phyloP scores from a whole-genome alignment of 2,888 invertebrate genomes.

The Aquatica leii region DNA sequence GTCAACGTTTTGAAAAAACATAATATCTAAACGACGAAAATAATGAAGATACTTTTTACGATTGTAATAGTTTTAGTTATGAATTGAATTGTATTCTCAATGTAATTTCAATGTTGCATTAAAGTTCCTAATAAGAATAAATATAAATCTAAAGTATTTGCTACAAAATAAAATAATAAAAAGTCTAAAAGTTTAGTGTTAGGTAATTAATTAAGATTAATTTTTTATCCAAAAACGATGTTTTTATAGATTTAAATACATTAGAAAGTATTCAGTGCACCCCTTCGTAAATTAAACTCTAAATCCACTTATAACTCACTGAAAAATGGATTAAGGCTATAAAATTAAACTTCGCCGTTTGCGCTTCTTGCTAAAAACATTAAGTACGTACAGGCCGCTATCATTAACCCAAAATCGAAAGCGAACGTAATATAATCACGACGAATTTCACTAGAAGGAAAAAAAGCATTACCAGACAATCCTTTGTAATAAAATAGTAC shows the following conservation, averaged over 20 bases:
- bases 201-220: not conserved
- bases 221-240: not conserved
- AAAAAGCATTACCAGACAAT: slow-evolving; percentile 15
- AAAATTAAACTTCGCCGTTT: slow-evolving; percentile 17
- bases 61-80: too few relatives aligned
- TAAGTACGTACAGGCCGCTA: slow-evolving; percentile 14
- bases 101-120: too few relatives aligned
- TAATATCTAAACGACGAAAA: too few relatives aligned
- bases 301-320: slow-evolving; percentile 13
- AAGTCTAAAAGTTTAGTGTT: too few relatives aligned
- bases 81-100: too few relatives aligned
- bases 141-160: too few relatives aligned
- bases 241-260: slow-evolving; percentile 13
- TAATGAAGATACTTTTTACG: too few relatives aligned
- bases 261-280: slow-evolving; percentile 2
- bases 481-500: slow-evolving; percentile 28
- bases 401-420: slow-evolving; percentile 18
- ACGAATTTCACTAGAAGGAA: slow-evolving; percentile 14
- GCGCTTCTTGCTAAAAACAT: slow-evolving; percentile 18
- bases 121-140: too few relatives aligned
- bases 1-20: too few relatives aligned
- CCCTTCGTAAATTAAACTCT: slow-evolving; percentile 12
- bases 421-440: slow-evolving; percentile 19
- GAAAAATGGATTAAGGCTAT: slow-evolving; percentile 13
- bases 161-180: too few relatives aligned